phyloP scores from a whole-genome alignment of 2,797 vertebrate genomes.

The Sebastes melanostomus region DNA sequence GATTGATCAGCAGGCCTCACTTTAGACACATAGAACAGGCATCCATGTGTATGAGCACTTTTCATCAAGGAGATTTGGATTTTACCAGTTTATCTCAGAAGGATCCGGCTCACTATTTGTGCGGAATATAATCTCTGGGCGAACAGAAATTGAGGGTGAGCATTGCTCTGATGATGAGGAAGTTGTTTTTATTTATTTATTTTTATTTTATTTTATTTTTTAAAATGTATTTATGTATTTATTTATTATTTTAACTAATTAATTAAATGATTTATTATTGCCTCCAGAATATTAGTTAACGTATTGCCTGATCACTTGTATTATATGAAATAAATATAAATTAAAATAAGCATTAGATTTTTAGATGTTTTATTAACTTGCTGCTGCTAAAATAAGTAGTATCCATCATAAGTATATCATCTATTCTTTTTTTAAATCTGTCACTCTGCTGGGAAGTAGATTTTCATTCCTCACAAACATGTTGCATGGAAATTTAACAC shows the following conservation, averaged over 20 bases:
- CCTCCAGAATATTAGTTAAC: neutral
- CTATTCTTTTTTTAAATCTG: neutral
- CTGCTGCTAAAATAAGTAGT: neutral
- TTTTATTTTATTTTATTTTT: too few relatives aligned
- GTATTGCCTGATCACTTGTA: neutral
- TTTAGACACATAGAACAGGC: neutral
- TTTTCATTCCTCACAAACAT: neutral
- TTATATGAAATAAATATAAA: neutral
- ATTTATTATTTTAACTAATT: neutral
- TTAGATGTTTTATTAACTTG: neutral
- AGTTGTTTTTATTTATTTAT: too few relatives aligned
- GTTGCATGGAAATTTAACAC: constrained; percentile 54
- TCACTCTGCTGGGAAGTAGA: neutral
- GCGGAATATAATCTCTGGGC: neutral
- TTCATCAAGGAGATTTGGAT: constrained; percentile 7
- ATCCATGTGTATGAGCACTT: neutral
- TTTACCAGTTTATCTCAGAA: neutral
- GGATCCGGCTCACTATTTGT: neutral
- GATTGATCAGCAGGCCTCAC: constrained; percentile 30
- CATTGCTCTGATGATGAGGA: neutral
- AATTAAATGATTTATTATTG: too few relatives aligned
- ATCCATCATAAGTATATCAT: neutral
- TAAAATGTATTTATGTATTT: neutral
- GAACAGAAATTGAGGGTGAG: constrained; percentile 44
- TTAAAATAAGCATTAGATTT: neutral